Percentiles rank a stretch among this genome's conserved stretches.
Conservation (phyloP, 1,140 invertebrate genomes). For the Rhagoletis pomonella region DNA sequence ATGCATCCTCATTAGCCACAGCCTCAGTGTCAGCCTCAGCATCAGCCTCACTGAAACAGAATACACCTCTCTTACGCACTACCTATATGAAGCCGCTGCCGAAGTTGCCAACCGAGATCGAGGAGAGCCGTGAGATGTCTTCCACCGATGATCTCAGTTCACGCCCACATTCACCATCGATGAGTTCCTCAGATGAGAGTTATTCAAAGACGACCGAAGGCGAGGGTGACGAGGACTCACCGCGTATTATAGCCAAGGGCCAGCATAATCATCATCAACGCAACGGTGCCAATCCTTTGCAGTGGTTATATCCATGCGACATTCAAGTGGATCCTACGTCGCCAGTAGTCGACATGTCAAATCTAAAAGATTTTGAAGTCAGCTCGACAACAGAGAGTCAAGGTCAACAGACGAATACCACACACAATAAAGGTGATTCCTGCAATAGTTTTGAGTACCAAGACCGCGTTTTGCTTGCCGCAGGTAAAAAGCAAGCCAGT, state of each 20-base stretch:
- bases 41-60: constrained; percentile 60
- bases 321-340: constrained; percentile 76
- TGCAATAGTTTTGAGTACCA: constrained; percentile 80
- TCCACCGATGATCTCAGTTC: constrained; percentile 88
- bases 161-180: constrained; percentile 84
- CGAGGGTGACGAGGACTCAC: constrained; percentile 72
- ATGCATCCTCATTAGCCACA: constrained; percentile 55
- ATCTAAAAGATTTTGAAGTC: constrained; percentile 71
- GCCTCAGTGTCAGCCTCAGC: constrained; percentile 56
- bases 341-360: constrained; percentile 66
- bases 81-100: constrained; percentile 79
- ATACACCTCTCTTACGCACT: constrained; percentile 71
- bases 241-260: constrained; percentile 61
- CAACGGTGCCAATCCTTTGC: constrained; percentile 71
- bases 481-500: constrained; percentile 55
- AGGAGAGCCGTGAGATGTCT: constrained; percentile 75
- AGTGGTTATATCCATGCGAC: constrained; percentile 79
- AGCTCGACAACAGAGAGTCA: constrained; percentile 74
- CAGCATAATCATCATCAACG: constrained; percentile 25
- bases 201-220: constrained; percentile 83
- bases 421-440: constrained; percentile 77
- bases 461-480: constrained; percentile 55
- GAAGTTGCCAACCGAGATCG: constrained; percentile 74
- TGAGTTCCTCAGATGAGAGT: constrained; percentile 87
- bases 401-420: constrained; percentile 74